Evolutionary conservation across 2,797 vertebrate species (phyloP).

Genomic region (Jordanella pulchra): DNA sequence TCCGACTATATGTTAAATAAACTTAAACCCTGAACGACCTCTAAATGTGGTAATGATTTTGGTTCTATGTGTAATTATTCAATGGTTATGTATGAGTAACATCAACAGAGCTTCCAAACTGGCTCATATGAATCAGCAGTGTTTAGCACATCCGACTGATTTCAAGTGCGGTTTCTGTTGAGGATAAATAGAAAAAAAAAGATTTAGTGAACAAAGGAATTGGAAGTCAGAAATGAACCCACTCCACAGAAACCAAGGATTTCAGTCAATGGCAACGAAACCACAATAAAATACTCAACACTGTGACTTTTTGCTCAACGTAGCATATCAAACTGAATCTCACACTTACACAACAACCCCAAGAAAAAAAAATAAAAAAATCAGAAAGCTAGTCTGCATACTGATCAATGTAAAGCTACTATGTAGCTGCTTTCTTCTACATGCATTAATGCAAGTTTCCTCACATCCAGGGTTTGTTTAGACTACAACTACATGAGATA

Average conservation of each 20-base stretch:
- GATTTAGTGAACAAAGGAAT: not conserved
- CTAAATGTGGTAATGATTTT: not conserved
- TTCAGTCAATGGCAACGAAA: not conserved
- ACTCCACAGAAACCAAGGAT: not conserved
- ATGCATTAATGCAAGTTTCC: not conserved
- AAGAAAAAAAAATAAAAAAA: no score
- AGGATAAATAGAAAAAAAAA: not conserved
- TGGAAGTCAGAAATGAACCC: not conserved
- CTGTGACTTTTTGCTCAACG: not conserved
- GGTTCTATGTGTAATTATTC: no score
- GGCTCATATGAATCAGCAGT: not conserved
- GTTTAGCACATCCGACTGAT: not conserved
- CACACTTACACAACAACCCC: not conserved
- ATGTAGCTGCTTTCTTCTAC: not conserved
- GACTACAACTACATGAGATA: not conserved
- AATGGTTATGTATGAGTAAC: not conserved
- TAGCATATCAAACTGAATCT: no score
- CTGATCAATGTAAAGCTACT: not conserved
- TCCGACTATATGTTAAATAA: not conserved
- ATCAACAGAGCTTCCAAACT: not conserved
- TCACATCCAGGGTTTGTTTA: not conserved
- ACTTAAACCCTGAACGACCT: not conserved
- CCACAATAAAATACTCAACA: not conserved
- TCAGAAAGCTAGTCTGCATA: not conserved
- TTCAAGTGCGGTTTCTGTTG: not conserved